Conservation (phyloP, 1,140 invertebrate genomes). For the Kradibia gibbosae region DNA sequence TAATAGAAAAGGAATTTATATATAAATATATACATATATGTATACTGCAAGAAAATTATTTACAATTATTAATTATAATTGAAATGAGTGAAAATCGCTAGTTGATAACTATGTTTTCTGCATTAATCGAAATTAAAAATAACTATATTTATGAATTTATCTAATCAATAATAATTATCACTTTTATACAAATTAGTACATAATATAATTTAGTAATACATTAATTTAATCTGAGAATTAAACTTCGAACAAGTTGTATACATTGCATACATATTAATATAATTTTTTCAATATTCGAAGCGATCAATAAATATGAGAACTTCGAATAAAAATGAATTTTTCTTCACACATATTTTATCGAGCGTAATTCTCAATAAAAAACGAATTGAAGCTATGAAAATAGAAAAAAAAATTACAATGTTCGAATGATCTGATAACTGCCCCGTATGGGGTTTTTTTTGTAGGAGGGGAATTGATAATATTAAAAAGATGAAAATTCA, state of each 20-base stretch:
- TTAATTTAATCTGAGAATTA: no score
- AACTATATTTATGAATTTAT: no score
- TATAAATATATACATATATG: no score
- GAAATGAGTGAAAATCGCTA: no score
- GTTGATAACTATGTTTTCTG: no score
- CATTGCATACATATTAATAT: background rate
- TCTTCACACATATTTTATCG: slow-evolving; percentile 4
- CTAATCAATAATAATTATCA: background rate
- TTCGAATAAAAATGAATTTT: slow-evolving; percentile 35
- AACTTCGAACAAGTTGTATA: no score
- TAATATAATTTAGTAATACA: no score
- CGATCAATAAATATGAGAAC: background rate
- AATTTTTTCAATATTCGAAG: background rate
- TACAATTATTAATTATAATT: no score
- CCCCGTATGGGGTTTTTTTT: slow-evolving; percentile 25
- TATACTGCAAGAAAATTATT: no score
- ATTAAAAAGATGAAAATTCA: slow-evolving; percentile 11
- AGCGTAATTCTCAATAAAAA: slow-evolving; percentile 41
- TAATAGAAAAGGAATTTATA: no score
- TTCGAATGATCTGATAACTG: slow-evolving; percentile 34
- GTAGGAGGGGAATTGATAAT: slow-evolving; percentile 23
- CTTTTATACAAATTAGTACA: background rate
- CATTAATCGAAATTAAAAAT: no score
- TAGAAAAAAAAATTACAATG: slow-evolving; percentile 29
- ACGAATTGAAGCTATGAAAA: slow-evolving; percentile 36